phyloP scores from a whole-genome alignment of 1,140 invertebrate genomes.

The Neotoxoptera formosana region DNA sequence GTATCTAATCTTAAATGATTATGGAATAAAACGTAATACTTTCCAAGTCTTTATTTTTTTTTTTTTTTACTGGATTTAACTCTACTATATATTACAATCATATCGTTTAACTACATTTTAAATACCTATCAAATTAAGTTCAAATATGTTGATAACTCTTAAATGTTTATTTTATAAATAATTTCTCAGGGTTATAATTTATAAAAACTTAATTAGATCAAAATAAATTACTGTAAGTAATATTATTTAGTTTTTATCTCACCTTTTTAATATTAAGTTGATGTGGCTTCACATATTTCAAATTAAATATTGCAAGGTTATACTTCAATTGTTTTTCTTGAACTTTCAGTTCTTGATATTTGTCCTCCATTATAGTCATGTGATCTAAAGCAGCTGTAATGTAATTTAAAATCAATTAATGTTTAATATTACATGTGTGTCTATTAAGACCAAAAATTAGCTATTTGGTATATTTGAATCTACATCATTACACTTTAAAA shows the following conservation, averaged over 20 bases:
- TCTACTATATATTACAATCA: not conserved
- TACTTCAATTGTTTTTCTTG: constrained; percentile 2
- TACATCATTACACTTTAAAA: not conserved
- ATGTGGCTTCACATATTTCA: not conserved
- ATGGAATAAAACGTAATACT: not conserved
- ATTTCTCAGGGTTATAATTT: not conserved
- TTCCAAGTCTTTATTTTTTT: not conserved
- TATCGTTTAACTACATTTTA: not conserved
- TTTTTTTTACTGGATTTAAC: not conserved
- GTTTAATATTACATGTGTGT: not conserved
- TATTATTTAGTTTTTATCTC: not conserved
- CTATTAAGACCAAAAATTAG: not conserved
- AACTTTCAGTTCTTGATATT: not conserved
- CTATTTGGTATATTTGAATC: not conserved
- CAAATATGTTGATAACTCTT: not conserved
- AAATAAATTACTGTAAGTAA: not conserved
- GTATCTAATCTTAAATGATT: not conserved
- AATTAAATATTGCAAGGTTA: constrained; percentile 20
- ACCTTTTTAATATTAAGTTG: constrained; percentile 1
- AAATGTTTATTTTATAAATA: not conserved
- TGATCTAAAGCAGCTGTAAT: not conserved
- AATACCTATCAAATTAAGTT: not conserved
- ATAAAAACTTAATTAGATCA: not conserved
- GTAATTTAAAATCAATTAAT: not conserved
- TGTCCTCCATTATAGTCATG: not conserved